Evolutionary conservation across 2,888 invertebrate genomes (phyloP), one percentile per base, ranked within the genome.

Genomic region (Idaea straminata): DNA sequence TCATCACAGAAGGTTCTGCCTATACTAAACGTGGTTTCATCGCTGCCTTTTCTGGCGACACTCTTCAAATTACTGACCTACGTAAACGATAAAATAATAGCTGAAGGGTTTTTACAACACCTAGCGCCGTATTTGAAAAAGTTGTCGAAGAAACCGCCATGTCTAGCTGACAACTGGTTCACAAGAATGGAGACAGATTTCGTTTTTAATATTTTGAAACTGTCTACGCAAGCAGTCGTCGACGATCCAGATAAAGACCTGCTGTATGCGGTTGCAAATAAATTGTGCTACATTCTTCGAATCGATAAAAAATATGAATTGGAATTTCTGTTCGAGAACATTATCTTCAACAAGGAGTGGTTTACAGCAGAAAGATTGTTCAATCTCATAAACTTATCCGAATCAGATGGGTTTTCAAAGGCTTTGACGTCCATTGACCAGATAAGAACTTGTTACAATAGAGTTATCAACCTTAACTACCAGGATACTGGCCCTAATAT

Each of bases 181-280:
- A 94, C 95, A 0, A 94, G 94, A 87, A 91, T 94, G 74, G 96
- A 96, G 86, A 90, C 93, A 7, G 90, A 93, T 67, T 85, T 95
- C 10, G 77, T 95, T 6, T 91, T 93, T 74, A 93, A 91, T 76
- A 82, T 93, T 65, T 78, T 94, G 36, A 93, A 90, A 79, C 79
- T 93, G 57, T 87, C 87, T 5, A 74, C 80, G 15, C 78, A 82
- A 65, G 79, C 78, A 64, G 82, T 88, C 57, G 74, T 94, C 2
- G 78, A 83, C 15, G 93, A 93, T 74, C 72, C 77, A 1, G 88
- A 91, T 64, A 94, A 94, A 72, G 92, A 94, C 36, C 69, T 93
- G n/a, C 81, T 93, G 62, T 95, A 94, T 75, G 85, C 90, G 63
- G 83, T 95, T 59, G 93, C 95, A 7, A 95, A 94, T 67, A 95